Base-by-base conservation (phyloP, 1,140 invertebrate genomes). In the Drosophila neocordata region DNA sequence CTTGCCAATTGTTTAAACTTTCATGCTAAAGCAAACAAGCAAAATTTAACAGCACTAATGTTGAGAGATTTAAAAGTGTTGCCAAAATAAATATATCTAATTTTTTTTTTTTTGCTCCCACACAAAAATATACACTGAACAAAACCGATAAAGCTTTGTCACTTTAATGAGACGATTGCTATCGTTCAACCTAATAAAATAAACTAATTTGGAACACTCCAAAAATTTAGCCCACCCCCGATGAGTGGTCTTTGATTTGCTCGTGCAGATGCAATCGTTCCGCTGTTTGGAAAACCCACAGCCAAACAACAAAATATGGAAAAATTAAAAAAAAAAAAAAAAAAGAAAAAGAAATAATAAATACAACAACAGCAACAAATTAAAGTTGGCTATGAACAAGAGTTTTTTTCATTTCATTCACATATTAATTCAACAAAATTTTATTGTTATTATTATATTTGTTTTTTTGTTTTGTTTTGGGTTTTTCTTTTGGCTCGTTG, bases 161-260 rank as follows among this genome's bases (percentile, higher is more conserved):
- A 73, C 27, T 70, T 74, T 71, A 87, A 85, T 75, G 38, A 63
- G 41, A 69, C 63, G 81, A 75, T 78, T 55, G 74, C 52, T 73
- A 77, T 77, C 65, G 51, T 56, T 51, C 52, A 55, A 55, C 41
- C 41, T 9, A 48, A 48, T 48, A 20, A 48, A 48, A 48, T 20
- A 34, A 75, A 69, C 78, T 77, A 85, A 85, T 87, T 87, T 65
- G 82, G 78, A 65, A 78, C 72, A 71, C 51, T 15, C 82, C 81
- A 77, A 87, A 83, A 78, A 58, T n/a, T 55, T 67, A 59, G 56
- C 61, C 66, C 77, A 81, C 81, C 71, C 63, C 65, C 24, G 55
- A 22, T n/a, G 20, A 22, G 57, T n/a, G 38, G 12, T 61, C 22
- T 20, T 20, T 4, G 41, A 48, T 48, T 15, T 41, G 31, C 59